Evolutionary conservation across 37 sponge, comb jelly and placozoan species (phyloP), one percentile per base, ranked within the genome.

Genomic region (Halichondria panicea): DNA sequence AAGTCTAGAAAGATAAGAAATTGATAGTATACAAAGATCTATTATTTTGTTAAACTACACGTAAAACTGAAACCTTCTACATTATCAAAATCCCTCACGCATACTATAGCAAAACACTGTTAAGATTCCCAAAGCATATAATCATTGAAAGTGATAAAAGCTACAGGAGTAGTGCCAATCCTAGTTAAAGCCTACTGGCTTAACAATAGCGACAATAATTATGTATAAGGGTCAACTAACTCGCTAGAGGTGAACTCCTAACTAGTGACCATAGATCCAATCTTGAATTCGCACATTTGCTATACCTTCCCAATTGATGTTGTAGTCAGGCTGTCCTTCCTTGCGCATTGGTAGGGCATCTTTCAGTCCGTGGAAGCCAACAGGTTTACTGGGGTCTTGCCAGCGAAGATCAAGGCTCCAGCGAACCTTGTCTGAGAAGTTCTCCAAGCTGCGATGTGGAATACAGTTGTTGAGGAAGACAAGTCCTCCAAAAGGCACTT

Each of bases 321-420:
- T 1, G 22, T 67, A 74, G 55, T 79, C 72, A 19, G 80, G 80
- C 21, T 88, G 63, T 25, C 45, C 57, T 41, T 58, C 81, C 38
- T 39, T 72, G 27, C 88, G 63, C 87, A 92, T 74, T 28, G 59
- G 21, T 7, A 90, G 25, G 30, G 52, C 70, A 8, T 90, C 86
- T 41, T 90, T 84, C 22, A 81, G 71, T 44, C 86, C 79, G 45
- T 75, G 53, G 31, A 92, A 87, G 3, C 93, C 93, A 53, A 67
- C 78, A 32, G 93, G 77, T 22, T 66, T 66, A 27, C 55, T 52
- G 4, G 88, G 88, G 32, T 74, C 24, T 58, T 82, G 81, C 88
- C 88, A 92, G 28, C 92, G 87, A 15, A 91, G 80, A 37, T 91
- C 92, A 43, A 91, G 53, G 43, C 92, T 91, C 92, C 92, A 91